These are phyloP conservation scores for Plectrocnemia conspersa DNA, from an alignment of 1,140 invertebrate genomes.

Conservation along the genomic window DNA sequence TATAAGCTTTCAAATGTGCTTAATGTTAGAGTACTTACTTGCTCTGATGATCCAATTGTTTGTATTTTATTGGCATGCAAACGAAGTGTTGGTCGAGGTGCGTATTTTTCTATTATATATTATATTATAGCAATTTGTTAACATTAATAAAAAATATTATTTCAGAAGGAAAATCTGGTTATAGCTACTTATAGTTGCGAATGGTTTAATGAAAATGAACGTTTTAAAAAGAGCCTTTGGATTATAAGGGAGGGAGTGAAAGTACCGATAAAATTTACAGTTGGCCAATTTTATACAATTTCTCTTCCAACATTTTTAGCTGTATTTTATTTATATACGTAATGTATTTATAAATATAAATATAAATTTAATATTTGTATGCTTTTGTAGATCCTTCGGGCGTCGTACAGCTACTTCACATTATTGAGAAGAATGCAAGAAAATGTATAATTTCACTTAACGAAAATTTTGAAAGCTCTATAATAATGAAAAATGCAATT, in stretches of 20 bases:
- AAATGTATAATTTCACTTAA: too few species aligned
- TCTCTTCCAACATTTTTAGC: constrained; percentile 41
- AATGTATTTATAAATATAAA: constrained; percentile 1
- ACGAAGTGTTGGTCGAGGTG: constrained; percentile 39
- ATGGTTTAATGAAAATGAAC: constrained; percentile 34
- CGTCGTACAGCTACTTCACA: constrained; percentile 35
- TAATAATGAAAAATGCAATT: too few species aligned
- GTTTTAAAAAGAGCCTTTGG: constrained; percentile 35
- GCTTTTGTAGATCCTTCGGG: constrained; percentile 31
- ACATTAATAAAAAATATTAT: constrained; percentile 6
- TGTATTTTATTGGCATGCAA: constrained; percentile 42
- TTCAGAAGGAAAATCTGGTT: constrained; percentile 38
- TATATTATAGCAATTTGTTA: not conserved
- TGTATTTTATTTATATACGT: constrained; percentile 30
- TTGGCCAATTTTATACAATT: constrained; percentile 43
- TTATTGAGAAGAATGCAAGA: constrained; percentile 27
- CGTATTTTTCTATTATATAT: constrained; percentile 8
- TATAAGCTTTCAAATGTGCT: constrained; percentile 36
- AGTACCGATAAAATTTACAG: constrained; percentile 39
- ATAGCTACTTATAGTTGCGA: constrained; percentile 38
- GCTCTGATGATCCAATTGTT: constrained; percentile 39
- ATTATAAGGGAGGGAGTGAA: constrained; percentile 39
- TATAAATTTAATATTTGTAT: constrained; percentile 5
- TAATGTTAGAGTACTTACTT: constrained; percentile 39
- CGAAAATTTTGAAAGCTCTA: too few species aligned